Evolutionary conservation across 2,888 invertebrate genomes (phyloP), one percentile per base, ranked within the genome.

Genomic region (Cerastoderma edule): DNA sequence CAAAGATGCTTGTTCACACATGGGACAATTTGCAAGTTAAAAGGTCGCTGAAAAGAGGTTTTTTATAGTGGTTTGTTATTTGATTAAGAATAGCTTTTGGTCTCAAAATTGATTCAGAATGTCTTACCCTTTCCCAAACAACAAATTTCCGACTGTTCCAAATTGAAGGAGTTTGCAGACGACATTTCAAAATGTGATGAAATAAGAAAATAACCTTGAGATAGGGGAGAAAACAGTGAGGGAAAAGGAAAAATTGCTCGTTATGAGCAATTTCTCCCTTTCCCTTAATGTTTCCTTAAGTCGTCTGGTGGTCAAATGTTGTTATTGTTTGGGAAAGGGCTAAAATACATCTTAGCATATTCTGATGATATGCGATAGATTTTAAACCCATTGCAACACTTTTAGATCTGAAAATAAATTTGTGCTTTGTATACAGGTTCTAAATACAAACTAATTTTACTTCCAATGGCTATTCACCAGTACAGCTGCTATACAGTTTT

Each of bases 201-300:
- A 50, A 50, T 50, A 22, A n/a, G 6, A n/a, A 5, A 50, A 50
- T n/a, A 13, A n/a, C 22, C 22, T 5, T 50, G 13, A 5, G n/a
- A n/a, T 50, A 50, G n/a, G 22, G 8, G 8, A 13, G 50, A n/a
- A 50, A 50, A 50, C 8, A 50, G n/a, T 50, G 8, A n/a, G 50
- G 50, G 10, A 50, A 50, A 50, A 50, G 50, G 50, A 50, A 22
- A 50, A 50, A 50, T n/a, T 50, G n/a, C n/a, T n/a, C n/a, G n/a
- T n/a, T n/a, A n/a, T n/a, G n/a, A 50, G 50, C 22, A 22, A 10
- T 22, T 50, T 50, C 19, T 50, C 22, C 50, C 24, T 50, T 50
- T 50, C 22, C 50, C 50, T 24, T 10, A 22, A 50, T 50, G 50
- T 22, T 50, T 50, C 24, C 22, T 24, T 24, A 50, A 50, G 50